Evolutionary conservation across 2,888 invertebrate species (phyloP).

Genomic region (Orchestes rusci): DNA sequence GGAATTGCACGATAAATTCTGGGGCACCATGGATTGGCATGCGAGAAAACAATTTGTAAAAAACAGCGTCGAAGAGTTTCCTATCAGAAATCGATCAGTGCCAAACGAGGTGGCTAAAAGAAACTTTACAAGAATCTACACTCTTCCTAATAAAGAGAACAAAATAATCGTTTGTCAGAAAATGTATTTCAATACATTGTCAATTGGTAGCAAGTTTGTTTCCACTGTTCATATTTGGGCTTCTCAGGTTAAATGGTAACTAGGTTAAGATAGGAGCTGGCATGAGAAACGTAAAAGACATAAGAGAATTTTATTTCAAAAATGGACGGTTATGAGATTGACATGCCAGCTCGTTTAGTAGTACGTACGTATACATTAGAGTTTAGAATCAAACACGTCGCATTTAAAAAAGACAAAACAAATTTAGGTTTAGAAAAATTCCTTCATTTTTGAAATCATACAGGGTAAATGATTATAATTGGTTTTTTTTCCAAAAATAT

Average conservation of each 20-base stretch:
- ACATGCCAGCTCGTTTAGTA: too few relatives aligned
- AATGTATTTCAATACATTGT: conserved; percentile 20
- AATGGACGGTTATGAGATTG: too few relatives aligned
- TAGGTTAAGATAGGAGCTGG: too few relatives aligned
- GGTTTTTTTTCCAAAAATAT: too few relatives aligned
- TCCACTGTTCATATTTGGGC: conserved; percentile 22
- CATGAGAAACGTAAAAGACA: too few relatives aligned
- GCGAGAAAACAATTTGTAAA: conserved; percentile 19
- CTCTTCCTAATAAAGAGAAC: conserved; percentile 11
- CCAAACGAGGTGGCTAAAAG: conserved; percentile 11
- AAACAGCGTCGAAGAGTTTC: conserved; percentile 19
- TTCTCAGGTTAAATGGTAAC: conserved; percentile 22
- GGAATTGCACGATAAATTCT: conserved; percentile 13
- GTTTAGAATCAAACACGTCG: too few relatives aligned
- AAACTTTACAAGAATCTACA: conserved; percentile 18
- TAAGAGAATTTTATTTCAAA: too few relatives aligned
- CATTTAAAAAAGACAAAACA: too few relatives aligned
- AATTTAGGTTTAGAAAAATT: too few relatives aligned
- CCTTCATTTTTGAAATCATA: too few relatives aligned
- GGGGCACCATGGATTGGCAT: conserved; percentile 18
- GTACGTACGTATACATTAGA: too few relatives aligned
- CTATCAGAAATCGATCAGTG: conserved; percentile 19
- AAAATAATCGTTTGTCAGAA: conserved; percentile 20
- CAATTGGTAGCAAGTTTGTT: conserved; percentile 17
- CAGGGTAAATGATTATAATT: too few relatives aligned